Evolutionary conservation across 2,888 invertebrate genomes (phyloP).

Genomic region (Rutpela maculata): DNA sequence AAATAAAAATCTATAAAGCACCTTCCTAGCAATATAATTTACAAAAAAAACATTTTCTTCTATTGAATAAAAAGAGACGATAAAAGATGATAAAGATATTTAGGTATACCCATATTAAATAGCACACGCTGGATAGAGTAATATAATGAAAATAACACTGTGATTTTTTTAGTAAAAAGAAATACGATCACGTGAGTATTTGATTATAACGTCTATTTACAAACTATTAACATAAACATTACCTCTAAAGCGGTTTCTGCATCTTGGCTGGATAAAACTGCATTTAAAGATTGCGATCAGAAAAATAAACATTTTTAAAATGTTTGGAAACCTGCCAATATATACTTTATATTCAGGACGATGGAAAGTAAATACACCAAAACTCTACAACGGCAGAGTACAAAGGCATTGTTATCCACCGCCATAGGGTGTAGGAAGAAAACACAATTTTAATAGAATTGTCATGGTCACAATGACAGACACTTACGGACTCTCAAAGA

Average conservation of each 20-base stretch:
- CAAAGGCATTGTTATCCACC: slow-evolving; percentile 4
- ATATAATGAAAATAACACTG: too few relatives aligned
- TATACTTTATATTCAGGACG: slow-evolving; percentile 35
- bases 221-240: background rate
- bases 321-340: slow-evolving; percentile 43
- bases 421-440: slow-evolving; percentile 5
- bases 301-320: slow-evolving; percentile 10
- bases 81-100: too few relatives aligned
- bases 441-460: slow-evolving; percentile 19
- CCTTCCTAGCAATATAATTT: too few relatives aligned
- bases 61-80: too few relatives aligned
- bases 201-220: background rate
- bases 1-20: too few relatives aligned
- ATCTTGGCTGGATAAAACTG: background rate
- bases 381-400: background rate
- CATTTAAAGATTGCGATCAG: slow-evolving; percentile 1
- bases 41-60: too few relatives aligned
- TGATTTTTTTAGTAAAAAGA: too few relatives aligned
- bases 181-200: too few relatives aligned
- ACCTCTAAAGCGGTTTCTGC: background rate
- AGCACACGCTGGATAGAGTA: too few relatives aligned
- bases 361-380: slow-evolving; percentile 39
- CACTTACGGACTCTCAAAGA: background rate
- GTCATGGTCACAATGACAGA: slow-evolving; percentile 10
- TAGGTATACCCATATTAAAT: too few relatives aligned